A percentile compares a stretch with the other conserved stretches of the same genome.
Evolutionary conservation across 2,113 vertebrate genomes (phyloP).

Genomic region (Equus przewalskii): DNA sequence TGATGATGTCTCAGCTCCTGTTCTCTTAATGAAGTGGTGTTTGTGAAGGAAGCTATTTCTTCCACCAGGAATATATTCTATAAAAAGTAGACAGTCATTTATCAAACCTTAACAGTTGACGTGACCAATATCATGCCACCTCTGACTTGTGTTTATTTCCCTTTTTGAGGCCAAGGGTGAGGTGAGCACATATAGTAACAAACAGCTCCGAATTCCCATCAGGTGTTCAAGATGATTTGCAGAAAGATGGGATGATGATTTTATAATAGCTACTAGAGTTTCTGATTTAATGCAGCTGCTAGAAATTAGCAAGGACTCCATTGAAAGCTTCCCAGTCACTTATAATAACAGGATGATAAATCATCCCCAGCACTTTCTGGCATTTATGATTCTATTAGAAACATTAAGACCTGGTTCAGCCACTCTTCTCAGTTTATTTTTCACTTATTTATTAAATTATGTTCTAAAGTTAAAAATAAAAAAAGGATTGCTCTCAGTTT

Average conservation of each 20-base stretch:
- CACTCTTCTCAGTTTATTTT: slow-evolving; percentile 84
- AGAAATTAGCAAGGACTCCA: slow-evolving; percentile 89
- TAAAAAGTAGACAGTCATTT: background rate
- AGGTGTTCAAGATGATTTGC: slow-evolving; percentile 82
- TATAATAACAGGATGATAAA: slow-evolving; percentile 90
- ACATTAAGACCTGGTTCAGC: slow-evolving; percentile 83
- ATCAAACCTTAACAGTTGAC: background rate
- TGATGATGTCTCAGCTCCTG: background rate
- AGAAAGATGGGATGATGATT: slow-evolving; percentile 86
- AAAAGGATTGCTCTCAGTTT: slow-evolving; percentile 70
- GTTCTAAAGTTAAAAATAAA: slow-evolving; percentile 85
- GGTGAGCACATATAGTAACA: slow-evolving; percentile 72
- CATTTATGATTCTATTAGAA: slow-evolving; percentile 89
- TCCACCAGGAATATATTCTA: background rate
- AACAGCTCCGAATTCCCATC: slow-evolving; percentile 80
- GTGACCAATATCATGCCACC: slow-evolving; percentile 14
- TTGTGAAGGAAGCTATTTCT: slow-evolving; percentile 35
- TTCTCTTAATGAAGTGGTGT: background rate
- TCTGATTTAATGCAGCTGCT: slow-evolving; percentile 90
- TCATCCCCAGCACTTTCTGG: slow-evolving; percentile 85
- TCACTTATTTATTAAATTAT: slow-evolving; percentile 86
- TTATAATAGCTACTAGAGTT: slow-evolving; percentile 88
- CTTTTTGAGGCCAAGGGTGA: slow-evolving; percentile 61
- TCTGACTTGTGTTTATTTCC: slow-evolving; percentile 78
- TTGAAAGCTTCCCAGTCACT: slow-evolving; percentile 89